phyloP scores from a whole-genome alignment of 2,888 invertebrate genomes.

The Apotomis capreana region DNA sequence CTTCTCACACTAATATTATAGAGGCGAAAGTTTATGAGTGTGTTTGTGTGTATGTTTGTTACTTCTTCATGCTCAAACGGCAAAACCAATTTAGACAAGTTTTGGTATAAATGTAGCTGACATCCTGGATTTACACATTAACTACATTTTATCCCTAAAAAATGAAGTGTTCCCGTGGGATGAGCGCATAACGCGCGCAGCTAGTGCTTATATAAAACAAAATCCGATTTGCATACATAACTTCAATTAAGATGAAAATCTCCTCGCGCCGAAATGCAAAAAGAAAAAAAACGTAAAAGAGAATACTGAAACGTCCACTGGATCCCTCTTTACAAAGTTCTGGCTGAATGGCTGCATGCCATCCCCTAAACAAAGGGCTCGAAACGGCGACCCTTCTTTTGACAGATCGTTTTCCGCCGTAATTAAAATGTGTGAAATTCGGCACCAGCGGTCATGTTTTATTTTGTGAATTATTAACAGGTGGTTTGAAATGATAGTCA shows the following conservation, averaged over 20 bases:
- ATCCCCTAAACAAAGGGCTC: constrained; percentile 22
- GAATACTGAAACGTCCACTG: constrained; percentile 10
- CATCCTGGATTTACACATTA: too few relatives aligned
- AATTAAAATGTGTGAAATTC: constrained; percentile 29
- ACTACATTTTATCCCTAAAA: too few relatives aligned
- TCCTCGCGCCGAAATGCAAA: constrained; percentile 10
- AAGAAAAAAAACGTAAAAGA: constrained; percentile 7
- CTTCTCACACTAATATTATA: too few relatives aligned
- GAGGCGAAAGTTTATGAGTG: too few relatives aligned
- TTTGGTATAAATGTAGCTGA: too few relatives aligned
- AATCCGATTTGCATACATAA: background rate
- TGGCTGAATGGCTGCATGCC: constrained; percentile 32
- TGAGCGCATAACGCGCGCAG: too few relatives aligned
- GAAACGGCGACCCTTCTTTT: constrained; percentile 34
- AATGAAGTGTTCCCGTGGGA: too few relatives aligned
- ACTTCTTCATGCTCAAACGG: too few relatives aligned
- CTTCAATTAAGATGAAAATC: background rate
- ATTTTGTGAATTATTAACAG: background rate
- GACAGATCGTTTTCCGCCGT: constrained; percentile 33
- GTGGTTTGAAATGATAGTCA: background rate
- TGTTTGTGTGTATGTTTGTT: too few relatives aligned
- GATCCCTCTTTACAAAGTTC: constrained; percentile 14
- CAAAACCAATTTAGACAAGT: too few relatives aligned
- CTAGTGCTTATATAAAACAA: background rate
- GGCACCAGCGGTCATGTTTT: background rate